A percentile compares a stretch with the other conserved stretches of the same genome.
These are phyloP conservation scores for Alsophila aescularia DNA, from an alignment of 2,888 invertebrate genomes.

Conservation along the genomic window DNA sequence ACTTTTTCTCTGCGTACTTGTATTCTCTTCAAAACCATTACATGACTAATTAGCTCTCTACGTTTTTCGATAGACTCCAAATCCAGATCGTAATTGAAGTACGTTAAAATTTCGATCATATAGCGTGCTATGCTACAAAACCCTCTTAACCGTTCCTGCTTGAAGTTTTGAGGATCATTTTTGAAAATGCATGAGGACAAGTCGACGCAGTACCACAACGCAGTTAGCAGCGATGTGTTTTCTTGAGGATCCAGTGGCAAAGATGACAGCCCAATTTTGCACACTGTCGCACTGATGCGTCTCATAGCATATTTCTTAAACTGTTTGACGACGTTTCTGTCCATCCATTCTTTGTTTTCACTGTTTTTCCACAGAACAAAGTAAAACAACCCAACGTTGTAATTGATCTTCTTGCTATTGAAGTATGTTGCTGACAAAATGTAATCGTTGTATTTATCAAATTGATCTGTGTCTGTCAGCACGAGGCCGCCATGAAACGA, in stretches of 20 bases:
- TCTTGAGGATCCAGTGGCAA: slow-evolving; percentile 51
- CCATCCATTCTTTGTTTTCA: slow-evolving; percentile 59
- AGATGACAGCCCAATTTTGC: slow-evolving; percentile 52
- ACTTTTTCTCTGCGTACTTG: slow-evolving; percentile 38
- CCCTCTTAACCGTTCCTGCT: slow-evolving; percentile 49
- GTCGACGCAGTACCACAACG: slow-evolving; percentile 57
- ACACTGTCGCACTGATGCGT: slow-evolving; percentile 47
- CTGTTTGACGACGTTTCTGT: slow-evolving; percentile 50
- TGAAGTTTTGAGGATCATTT: slow-evolving; percentile 42
- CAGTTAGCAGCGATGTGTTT: slow-evolving; percentile 44
- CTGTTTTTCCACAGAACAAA: slow-evolving; percentile 55
- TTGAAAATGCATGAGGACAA: slow-evolving; percentile 51
- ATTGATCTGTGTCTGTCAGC: slow-evolving; percentile 46
- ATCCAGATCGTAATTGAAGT: slow-evolving; percentile 47
- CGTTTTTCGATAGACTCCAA: slow-evolving; percentile 42
- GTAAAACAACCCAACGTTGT: slow-evolving; percentile 54
- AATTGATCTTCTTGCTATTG: slow-evolving; percentile 48
- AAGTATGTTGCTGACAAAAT: slow-evolving; percentile 58
- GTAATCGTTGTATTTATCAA: slow-evolving; percentile 59
- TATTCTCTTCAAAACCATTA: slow-evolving; percentile 48
- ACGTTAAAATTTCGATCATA: slow-evolving; percentile 52
- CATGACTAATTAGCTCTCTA: slow-evolving; percentile 43
- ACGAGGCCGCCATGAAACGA: slow-evolving; percentile 55
- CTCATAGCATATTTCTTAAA: slow-evolving; percentile 51
- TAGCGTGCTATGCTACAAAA: slow-evolving; percentile 39